A percentile compares a stretch with the other conserved stretches of the same genome.
Evolutionary conservation across 2,888 invertebrate species (phyloP).

Genomic region (Ferrisia virgata): DNA sequence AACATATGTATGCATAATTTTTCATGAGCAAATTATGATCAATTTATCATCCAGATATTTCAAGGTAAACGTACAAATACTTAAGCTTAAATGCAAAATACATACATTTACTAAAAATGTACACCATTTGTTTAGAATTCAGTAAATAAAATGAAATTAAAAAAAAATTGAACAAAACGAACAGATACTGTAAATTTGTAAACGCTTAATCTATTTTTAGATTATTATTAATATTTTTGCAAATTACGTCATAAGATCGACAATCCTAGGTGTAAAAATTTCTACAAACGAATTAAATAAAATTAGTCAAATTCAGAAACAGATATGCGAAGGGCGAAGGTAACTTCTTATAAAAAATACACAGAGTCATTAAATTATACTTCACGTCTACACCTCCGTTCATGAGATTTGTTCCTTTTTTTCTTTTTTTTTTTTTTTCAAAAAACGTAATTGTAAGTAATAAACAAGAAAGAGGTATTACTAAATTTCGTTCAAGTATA

Average conservation of each 20-base stretch:
- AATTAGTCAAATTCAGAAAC: conserved; percentile 14
- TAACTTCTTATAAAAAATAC: conserved; percentile 25
- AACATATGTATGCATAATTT: no score
- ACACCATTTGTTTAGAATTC: not conserved
- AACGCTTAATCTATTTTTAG: not conserved
- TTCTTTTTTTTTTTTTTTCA: not conserved
- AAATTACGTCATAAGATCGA: not conserved
- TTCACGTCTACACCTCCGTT: not conserved
- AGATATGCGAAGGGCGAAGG: conserved; percentile 41
- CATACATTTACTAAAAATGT: not conserved
- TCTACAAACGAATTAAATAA: not conserved
- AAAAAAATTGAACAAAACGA: not conserved
- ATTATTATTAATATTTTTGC: not conserved
- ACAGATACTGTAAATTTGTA: not conserved
- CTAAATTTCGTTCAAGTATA: not conserved
- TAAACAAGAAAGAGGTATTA: not conserved
- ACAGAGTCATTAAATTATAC: not conserved
- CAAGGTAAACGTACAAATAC: not conserved
- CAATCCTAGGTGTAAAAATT: not conserved
- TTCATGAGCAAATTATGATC: no score
- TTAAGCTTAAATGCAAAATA: not conserved
- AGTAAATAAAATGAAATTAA: not conserved
- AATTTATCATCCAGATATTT: not conserved
- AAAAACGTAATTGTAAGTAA: not conserved
- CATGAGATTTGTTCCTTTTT: not conserved